Conservation (phyloP, 2,888 invertebrate genomes). For the Melipona bicolor region DNA sequence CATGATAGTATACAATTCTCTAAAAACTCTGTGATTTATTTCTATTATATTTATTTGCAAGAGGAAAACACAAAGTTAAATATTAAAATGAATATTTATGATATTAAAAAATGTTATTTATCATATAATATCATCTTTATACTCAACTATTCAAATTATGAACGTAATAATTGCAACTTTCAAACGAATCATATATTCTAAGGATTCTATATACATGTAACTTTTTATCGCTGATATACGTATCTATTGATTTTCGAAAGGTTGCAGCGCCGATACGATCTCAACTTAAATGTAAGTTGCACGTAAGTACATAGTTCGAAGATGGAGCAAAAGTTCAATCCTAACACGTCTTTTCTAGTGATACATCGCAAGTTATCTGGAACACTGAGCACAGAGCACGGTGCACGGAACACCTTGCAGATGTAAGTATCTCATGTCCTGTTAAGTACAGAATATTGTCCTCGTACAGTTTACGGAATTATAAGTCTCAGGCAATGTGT, state of each 20-base stretch:
- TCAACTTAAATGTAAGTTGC: constrained; percentile 56
- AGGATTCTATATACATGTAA: neutral
- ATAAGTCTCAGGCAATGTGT: constrained; percentile 18
- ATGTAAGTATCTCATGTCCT: constrained; percentile 56
- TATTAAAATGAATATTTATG: neutral
- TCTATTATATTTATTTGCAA: neutral
- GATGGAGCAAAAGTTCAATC: constrained; percentile 53
- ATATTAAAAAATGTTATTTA: neutral
- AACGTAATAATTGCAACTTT: neutral
- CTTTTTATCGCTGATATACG: neutral
- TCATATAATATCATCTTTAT: neutral
- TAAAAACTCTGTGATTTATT: neutral
- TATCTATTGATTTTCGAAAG: constrained; percentile 42
- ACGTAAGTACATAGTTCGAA: constrained; percentile 36
- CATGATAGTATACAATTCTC: too few species aligned
- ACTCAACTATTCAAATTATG: neutral
- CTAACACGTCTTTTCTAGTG: constrained; percentile 45
- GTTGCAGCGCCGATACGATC: neutral
- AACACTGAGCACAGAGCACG: constrained; percentile 33
- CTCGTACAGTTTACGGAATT: constrained; percentile 30
- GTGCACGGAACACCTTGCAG: constrained; percentile 22
- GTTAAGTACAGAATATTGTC: constrained; percentile 53
- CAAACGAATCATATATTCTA: neutral
- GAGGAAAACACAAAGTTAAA: too few species aligned
- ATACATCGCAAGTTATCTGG: constrained; percentile 61